Evolutionary conservation across 92 coral and sea anemone genomes (phyloP).

Genomic region (Plumapathes pennacea): DNA sequence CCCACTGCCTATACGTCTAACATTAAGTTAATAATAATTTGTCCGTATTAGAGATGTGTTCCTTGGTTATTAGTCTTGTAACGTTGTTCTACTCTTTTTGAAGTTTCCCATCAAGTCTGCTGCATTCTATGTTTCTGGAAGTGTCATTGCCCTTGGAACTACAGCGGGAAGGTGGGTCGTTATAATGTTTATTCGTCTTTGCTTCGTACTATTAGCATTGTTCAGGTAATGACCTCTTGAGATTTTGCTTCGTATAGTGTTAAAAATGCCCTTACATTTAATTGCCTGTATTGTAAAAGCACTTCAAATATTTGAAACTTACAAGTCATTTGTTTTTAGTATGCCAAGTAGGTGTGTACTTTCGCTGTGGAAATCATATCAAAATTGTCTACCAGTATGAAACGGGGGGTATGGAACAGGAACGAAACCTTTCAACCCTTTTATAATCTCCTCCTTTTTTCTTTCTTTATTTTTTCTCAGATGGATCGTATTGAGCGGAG

Average conservation of each 20-base stretch:
- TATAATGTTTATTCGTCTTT: no score
- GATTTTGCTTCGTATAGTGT: neutral
- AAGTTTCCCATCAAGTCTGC: slow-evolving; percentile 84
- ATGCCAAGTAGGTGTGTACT: no score
- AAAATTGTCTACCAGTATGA: no score
- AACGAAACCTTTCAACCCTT: no score
- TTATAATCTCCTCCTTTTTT: neutral
- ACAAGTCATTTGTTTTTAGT: no score
- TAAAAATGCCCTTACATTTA: neutral
- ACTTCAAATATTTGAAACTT: neutral
- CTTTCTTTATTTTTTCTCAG: slow-evolving; percentile 12
- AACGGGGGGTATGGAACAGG: no score
- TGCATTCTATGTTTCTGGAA: slow-evolving; percentile 65
- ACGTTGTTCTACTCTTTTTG: neutral
- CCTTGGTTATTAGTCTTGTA: neutral
- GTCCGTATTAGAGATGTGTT: no score
- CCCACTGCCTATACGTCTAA: no score
- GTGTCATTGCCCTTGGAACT: slow-evolving; percentile 69
- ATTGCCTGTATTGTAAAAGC: neutral
- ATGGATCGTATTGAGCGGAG: slow-evolving; percentile 75
- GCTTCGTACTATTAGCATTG: no score
- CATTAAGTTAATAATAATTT: no score
- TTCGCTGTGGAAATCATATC: no score
- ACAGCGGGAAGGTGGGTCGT: slow-evolving; percentile 73
- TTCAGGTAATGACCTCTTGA: no score